Evolutionary conservation across 2,888 invertebrate species (phyloP), one percentile per base, ranked within the genome.

Genomic region (Tridacna crocea): DNA sequence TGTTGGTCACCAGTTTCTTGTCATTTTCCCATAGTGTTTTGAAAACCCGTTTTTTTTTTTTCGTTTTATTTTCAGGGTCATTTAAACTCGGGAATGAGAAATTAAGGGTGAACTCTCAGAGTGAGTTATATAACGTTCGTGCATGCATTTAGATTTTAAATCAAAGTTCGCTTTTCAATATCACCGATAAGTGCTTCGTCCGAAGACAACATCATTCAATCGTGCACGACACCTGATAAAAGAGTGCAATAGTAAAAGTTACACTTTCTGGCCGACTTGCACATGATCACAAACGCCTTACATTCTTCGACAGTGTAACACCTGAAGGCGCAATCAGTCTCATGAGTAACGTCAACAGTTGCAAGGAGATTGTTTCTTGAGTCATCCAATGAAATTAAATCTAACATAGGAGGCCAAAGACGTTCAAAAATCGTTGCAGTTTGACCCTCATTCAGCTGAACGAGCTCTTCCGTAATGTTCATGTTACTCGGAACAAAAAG

Each of bases 301-400:
- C 91, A 91, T 46, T 87, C 86, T 17, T 85, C 83, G 2, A 90
- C 85, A n/a, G 85, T 88, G 77, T 88, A 90, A 78, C 91, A 91
- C 22, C 87, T 83, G 85, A 87, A 90, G 22, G 91, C 91, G 74
- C 91, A 91, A 68, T 90, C 90, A 3, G 91, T 90, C 75, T 90
- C 91, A 63, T 88, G 88, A 19, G 87, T 73, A 13, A 90, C 89
- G 70, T 80, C 78, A 75, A 80, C 47, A 58, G 90, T 84, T 79
- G 83, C 79, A 61, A 87, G 55, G 63, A 80, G 75, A 75, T 47
- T 76, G 12, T n/a, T 48, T 66, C 70, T 48, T 47, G 73, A 61
- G 27, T 72, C 63, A 27, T 75, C 75, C 51, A 83, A 61, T 46
- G 75, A 68, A 51, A 88, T 79, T 15, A 72, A 46, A 26, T 88